A percentile compares a stretch with the other conserved stretches of the same genome.
Conservation (phyloP, 1,140 invertebrate species). For the Doryteuthis pealeii region DNA sequence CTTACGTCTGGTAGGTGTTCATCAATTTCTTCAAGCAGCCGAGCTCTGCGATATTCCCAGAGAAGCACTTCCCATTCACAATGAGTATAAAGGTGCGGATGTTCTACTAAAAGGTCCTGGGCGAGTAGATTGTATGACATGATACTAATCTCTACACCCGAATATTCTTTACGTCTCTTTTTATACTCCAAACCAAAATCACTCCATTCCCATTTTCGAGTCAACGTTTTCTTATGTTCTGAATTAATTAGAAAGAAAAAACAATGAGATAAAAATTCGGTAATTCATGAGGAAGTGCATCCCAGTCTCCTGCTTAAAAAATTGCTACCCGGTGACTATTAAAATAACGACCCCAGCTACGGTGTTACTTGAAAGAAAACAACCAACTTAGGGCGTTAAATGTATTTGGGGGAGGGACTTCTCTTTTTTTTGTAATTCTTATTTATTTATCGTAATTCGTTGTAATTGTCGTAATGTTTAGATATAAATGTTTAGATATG, state of each 20-base stretch:
- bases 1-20: slow-evolving; percentile 74
- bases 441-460: no score
- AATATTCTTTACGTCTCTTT: background rate
- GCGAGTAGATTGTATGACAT: slow-evolving; percentile 82
- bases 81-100: slow-evolving; percentile 73
- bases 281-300: no score
- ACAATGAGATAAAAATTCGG: no score
- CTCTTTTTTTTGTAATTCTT: background rate
- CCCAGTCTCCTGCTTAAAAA: no score
- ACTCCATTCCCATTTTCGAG: slow-evolving; percentile 26
- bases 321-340: no score
- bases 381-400: no score
- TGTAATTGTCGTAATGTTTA: no score
- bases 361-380: no score
- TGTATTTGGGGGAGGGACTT: no score
- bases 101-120: slow-evolving; percentile 76
- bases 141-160: slow-evolving; percentile 38
- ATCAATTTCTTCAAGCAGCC: slow-evolving; percentile 74
- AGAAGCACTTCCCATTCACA: slow-evolving; percentile 66
- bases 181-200: slow-evolving; percentile 18
- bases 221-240: background rate
- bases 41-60: slow-evolving; percentile 72
- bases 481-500: no score
- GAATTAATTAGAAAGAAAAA: background rate
- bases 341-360: no score